phyloP scores from a whole-genome alignment of 1,140 invertebrate species.

The Acromyrmex echinatior region DNA sequence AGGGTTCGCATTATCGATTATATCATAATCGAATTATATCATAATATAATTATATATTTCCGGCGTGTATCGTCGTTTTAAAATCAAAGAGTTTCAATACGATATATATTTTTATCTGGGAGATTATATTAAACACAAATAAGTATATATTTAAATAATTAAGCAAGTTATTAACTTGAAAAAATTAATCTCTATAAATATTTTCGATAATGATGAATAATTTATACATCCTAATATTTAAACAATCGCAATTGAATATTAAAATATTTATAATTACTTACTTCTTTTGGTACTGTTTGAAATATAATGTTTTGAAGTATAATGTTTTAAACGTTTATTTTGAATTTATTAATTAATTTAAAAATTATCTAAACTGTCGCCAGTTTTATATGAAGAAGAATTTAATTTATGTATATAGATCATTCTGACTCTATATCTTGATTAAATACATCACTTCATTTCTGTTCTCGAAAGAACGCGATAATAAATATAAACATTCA shows the following conservation, averaged over 20 bases:
- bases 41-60: conserved; percentile 23
- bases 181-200: not conserved
- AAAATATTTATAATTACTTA: not conserved
- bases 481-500: not conserved
- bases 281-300: not conserved
- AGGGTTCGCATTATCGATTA: not conserved
- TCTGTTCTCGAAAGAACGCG: not conserved
- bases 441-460: conserved; percentile 16
- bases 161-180: not conserved
- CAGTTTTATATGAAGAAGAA: not conserved
- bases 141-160: not conserved
- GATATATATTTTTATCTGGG: not conserved
- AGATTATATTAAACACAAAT: not conserved
- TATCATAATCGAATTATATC: too few species aligned
- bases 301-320: not conserved
- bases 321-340: not conserved
- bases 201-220: not conserved
- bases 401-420: not conserved
- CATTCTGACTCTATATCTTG: not conserved
- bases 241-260: not conserved
- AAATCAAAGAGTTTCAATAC: conserved; percentile 3
- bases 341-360: not conserved
- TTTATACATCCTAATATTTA: not conserved
- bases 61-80: conserved; percentile 20
- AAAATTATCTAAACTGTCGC: not conserved